Percentiles rank a stretch among this genome's conserved stretches.
Evolutionary conservation across 1,140 invertebrate species (phyloP).

Genomic region (Caenorhabditis remanei): DNA sequence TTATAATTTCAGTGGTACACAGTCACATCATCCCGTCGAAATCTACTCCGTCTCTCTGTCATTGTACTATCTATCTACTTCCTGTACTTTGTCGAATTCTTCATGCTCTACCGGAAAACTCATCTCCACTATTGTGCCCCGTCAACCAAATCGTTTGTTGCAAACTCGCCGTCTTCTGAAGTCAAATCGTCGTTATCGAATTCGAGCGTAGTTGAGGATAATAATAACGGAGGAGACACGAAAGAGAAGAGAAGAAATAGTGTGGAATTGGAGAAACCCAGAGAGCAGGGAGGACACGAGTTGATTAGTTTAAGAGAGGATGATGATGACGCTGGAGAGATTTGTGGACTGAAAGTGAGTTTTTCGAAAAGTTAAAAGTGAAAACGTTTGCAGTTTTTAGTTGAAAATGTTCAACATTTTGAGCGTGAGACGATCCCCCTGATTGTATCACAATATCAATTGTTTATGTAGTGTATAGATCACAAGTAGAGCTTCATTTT

Average conservation of each 20-base stretch:
- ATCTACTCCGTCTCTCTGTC: slow-evolving; percentile 48
- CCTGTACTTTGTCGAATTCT: slow-evolving; percentile 59
- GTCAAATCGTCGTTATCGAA: background rate
- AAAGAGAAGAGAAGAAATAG: background rate
- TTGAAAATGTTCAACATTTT: too few relatives aligned
- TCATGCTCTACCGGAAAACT: slow-evolving; percentile 57
- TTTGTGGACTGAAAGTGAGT: slow-evolving; percentile 41
- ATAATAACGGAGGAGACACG: background rate
- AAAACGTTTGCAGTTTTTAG: too few relatives aligned
- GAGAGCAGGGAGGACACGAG: slow-evolving; percentile 38
- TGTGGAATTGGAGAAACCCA: background rate
- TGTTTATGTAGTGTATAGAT: too few relatives aligned
- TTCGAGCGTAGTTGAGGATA: background rate
- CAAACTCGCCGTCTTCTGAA: background rate
- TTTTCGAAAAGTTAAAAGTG: too few relatives aligned
- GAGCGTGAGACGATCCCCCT: too few relatives aligned
- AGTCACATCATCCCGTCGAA: background rate
- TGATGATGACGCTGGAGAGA: slow-evolving; percentile 10
- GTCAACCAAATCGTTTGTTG: background rate
- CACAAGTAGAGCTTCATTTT: too few relatives aligned
- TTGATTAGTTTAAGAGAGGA: slow-evolving; percentile 32
- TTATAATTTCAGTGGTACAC: slow-evolving; percentile 31
- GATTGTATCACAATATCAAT: too few relatives aligned
- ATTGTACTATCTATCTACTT: slow-evolving; percentile 52
- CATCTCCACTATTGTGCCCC: slow-evolving; percentile 24